Base-by-base conservation (phyloP, 2,797 vertebrate genomes). In the Micropoecilia bifurca region DNA sequence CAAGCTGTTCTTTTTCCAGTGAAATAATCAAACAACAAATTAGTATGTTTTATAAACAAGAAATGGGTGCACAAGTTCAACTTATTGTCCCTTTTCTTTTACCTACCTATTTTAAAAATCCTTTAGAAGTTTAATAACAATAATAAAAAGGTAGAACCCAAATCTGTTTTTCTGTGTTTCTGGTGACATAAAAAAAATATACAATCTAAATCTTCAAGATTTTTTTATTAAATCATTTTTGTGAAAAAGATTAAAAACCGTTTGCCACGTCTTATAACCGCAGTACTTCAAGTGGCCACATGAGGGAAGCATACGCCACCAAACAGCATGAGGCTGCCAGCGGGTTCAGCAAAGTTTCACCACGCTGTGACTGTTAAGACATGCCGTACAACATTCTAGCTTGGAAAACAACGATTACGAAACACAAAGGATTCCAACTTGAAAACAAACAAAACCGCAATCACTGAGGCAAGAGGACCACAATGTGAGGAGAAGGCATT, bases 261-360 rank as follows among this genome's bases (percentile, higher is more conserved):
- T 61, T 66, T 36, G 33, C 30, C 3, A 20, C 3, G 12, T 0
- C 18, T 74, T 73, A 12, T 45, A 76, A n/a, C 18, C 16, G 74
- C 69, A 84, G 1, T 79, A 0, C 41, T 48, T 30, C 48, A 2
- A 14, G 33, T 59, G 25, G 41, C 87, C 95, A 95, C 91, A 77
- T 78, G 95, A 95, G 88, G 94, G 93, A 84, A 85, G 87, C 95
- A 96, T 45, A 95, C 93, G 93, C 96, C 95, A 94, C 79, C 74
- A 39, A 94, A 96, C 93, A 79, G 73, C 71, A 81, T 25, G 53
- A 3, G 18, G 57, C 1, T 0, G 30, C 8, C 43, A 5, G 3
- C 20, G 33, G 68, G 57, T 77, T 81, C 43, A 69, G 71, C 48
- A 75, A 77, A 84, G 78, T 90, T 87, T 79, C 28, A 80, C 86